Evolutionary conservation across 1,140 invertebrate species (phyloP), one percentile per base, ranked within the genome.

Genomic region (Samia ricini): DNA sequence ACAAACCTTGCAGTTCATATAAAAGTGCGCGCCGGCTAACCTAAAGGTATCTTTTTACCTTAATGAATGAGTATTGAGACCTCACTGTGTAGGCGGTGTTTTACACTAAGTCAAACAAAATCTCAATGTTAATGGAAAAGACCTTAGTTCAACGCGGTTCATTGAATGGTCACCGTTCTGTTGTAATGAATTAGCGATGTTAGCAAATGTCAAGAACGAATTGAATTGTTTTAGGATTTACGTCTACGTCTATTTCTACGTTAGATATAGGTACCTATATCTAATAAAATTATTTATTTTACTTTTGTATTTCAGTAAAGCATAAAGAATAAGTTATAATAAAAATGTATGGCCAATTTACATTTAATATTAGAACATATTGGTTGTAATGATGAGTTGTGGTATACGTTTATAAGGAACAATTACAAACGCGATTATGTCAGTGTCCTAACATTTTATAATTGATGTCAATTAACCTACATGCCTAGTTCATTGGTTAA

Each of bases 121-220:
- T 42, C 5, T 19, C 56, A 20, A 20, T 42, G 56, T 57, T 57
- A 57, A 57, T 57, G 56, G 18, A 36, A 20, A 57, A 57, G 56
- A 57, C 56, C 56, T 36, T 57, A 20, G 56, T 55, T 24, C 0
- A 24, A 26, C 24, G 36, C 22, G 56, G 22, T 57, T 20, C 18
- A 57, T 36, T 57, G 56, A 57, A 57, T 57, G 22, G 56, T 24
- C 21, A 33, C 33, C 10, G 33, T 36, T 18, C 56, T 57, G 56
- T 57, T 36, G 56, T 12, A 57, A 57, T 26, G 7, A 57, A 57
- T 57, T 57, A 57, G 56, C 21, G 19, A 42, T 57, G 56, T 42
- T 42, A 57, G 56, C 52, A 22, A 55, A 55, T 55, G 52, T 55
- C 52, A 55, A 24, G 22, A 24, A 55, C 52, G 52, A 22, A 24